Evolutionary conservation across 1,140 invertebrate genomes (phyloP), one percentile per base, ranked within the genome.

Genomic region (Papilio xuthus): DNA sequence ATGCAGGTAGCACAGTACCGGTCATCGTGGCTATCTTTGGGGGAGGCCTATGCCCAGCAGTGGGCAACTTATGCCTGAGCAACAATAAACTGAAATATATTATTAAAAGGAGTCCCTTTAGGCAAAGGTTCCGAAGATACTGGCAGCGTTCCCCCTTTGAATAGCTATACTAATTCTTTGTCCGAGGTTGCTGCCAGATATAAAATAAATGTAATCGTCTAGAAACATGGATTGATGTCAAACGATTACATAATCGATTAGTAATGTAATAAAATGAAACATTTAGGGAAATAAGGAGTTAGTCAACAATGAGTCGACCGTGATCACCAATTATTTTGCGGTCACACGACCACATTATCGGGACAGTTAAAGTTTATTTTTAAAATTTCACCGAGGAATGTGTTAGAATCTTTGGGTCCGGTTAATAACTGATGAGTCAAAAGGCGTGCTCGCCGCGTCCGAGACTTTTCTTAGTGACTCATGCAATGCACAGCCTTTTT

Each of bases 251-350:
- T 28, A 67, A 67, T 28, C 60, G 1, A 67, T 28, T 28, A 67
- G 26, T 67, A 67, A 28, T 60, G 10, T 60, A 60, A 67, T n/a
- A 28, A 67, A 32, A 32, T 67, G 2, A 67, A 67, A 12, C 60
- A 15, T 15, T 15, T 15, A 7, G 26, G 26, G 13, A 67, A 67
- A 67, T 28, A 28, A 15, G 12, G 60, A 15, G 3, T 67, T 67
- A 67, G 60, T 67, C 60, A 67, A 60, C 56, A 60, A 60, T 60
- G 56, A 60, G 23, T 67, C 47, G 60, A n/a, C n/a, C n/a, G n/a
- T n/a, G n/a, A 28, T 67, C 26, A 23, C 26, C 60, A 56, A 56
- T 23, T 18, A 67, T 28, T 28, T 32, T 28, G 60, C 15, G 60
- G 60, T 67, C 26, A 56, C 7, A 15, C 60, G 60, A 67, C 60